phyloP scores from a whole-genome alignment of 1,140 invertebrate genomes.

The Sycophaga agraensis region DNA sequence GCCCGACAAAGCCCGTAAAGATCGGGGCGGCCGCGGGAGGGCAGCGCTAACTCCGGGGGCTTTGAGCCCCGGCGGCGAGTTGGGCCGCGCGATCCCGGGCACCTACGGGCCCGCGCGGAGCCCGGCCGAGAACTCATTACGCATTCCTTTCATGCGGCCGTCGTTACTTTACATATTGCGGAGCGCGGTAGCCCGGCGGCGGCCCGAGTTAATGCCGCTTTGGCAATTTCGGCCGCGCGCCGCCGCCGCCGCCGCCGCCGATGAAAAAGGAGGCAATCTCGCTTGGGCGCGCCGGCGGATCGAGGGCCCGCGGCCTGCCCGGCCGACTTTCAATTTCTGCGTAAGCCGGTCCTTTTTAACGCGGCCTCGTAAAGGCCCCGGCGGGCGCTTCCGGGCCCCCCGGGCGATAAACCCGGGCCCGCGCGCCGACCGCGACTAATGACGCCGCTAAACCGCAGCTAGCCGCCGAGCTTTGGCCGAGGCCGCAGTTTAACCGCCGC shows the following conservation, averaged over 20 bases:
- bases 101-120: no score
- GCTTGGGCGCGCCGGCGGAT: no score
- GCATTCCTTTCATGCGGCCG: slow-evolving; percentile 40
- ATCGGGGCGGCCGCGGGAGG: slow-evolving; percentile 33
- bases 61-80: slow-evolving; percentile 11
- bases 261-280: slow-evolving; percentile 31
- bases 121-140: slow-evolving; percentile 42
- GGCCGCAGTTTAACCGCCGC: no score
- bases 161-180: slow-evolving; percentile 40
- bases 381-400: no score
- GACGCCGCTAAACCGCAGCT: no score
- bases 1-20: slow-evolving; percentile 30
- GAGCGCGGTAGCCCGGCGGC: slow-evolving; percentile 11
- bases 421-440: no score
- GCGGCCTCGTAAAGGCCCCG: no score
- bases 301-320: no score
- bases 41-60: neutral
- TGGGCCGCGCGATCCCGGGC: neutral
- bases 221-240: neutral
- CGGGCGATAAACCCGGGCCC: no score
- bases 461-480: no score
- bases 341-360: no score
- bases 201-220: neutral
- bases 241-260: slow-evolving; percentile 1
- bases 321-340: no score